Evolutionary conservation across 1,140 invertebrate genomes (phyloP).

Genomic region (Brachionus plicatilis): DNA sequence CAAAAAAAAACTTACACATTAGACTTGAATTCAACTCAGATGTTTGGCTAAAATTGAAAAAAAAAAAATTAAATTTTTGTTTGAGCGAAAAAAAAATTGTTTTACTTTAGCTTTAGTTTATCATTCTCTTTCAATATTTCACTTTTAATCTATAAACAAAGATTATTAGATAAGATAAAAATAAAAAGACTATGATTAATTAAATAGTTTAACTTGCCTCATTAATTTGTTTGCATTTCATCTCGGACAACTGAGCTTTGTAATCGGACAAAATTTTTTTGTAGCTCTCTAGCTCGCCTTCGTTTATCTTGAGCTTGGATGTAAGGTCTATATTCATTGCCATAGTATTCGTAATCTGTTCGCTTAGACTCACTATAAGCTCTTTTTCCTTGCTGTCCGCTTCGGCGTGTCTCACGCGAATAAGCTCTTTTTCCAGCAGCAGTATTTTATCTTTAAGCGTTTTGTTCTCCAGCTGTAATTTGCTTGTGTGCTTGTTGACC

Average conservation of each 20-base stretch:
- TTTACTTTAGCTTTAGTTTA: slow-evolving; percentile 1
- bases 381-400: slow-evolving; percentile 14
- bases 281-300: slow-evolving; percentile 11
- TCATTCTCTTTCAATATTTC: slow-evolving; percentile 32
- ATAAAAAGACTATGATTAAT: neutral
- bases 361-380: neutral
- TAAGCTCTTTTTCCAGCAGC: neutral
- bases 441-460: neutral
- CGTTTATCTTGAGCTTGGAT: slow-evolving; percentile 18
- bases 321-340: slow-evolving; percentile 8
- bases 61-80: neutral
- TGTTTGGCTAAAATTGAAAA: neutral
- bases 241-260: slow-evolving; percentile 5
- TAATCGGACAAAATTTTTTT: slow-evolving; percentile 31
- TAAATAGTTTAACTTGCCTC: slow-evolving; percentile 4
- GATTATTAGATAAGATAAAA: neutral
- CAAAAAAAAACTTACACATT: neutral
- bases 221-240: slow-evolving; percentile 22
- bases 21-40: neutral
- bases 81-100: neutral
- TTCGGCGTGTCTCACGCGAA: neutral
- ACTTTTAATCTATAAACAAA: slow-evolving; percentile 22
- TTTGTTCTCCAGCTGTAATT: neutral
- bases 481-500: neutral
- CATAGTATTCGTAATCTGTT: slow-evolving; percentile 7